A percentile compares a stretch with the other conserved stretches of the same genome.
These are phyloP conservation scores for Nothobranchius furzeri DNA, from an alignment of 2,113 vertebrate genomes.

Conservation along the genomic window DNA sequence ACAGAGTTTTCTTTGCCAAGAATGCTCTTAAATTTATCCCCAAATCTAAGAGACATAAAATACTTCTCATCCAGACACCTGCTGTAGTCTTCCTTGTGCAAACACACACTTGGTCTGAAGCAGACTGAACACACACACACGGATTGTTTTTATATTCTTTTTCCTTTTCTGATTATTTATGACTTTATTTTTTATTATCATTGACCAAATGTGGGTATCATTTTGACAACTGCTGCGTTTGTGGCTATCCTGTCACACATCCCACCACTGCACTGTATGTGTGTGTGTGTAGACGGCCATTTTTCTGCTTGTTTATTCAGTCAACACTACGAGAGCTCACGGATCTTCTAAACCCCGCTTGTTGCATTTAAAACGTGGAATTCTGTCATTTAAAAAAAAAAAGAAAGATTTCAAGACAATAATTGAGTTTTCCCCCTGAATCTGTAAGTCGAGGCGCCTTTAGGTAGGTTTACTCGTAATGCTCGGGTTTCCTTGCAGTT, in stretches of 20 bases:
- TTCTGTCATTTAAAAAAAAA: too few species aligned
- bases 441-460: neutral
- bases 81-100: conserved; percentile 65
- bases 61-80: conserved; percentile 13
- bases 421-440: neutral
- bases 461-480: conserved; percentile 13
- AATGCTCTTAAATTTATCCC: too few species aligned
- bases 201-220: conserved; percentile 20
- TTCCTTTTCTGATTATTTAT: neutral
- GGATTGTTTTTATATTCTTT: neutral
- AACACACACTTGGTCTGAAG: conserved; percentile 39
- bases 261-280: conserved; percentile 22
- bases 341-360: conserved; percentile 1
- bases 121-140: conserved; percentile 34
- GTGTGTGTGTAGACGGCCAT: conserved; percentile 4
- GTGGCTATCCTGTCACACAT: conserved; percentile 23
- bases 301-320: conserved; percentile 30
- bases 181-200: conserved; percentile 15
- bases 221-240: conserved; percentile 29
- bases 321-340: conserved; percentile 44
- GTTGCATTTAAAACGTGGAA: conserved; percentile 43
- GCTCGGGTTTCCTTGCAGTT: too few species aligned
- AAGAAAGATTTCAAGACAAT: neutral
- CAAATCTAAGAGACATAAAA: conserved; percentile 4
- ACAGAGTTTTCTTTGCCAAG: conserved; percentile 20